These are phyloP conservation scores for Drosophila lini DNA, from an alignment of 1,140 invertebrate genomes.

Conservation along the genomic window DNA sequence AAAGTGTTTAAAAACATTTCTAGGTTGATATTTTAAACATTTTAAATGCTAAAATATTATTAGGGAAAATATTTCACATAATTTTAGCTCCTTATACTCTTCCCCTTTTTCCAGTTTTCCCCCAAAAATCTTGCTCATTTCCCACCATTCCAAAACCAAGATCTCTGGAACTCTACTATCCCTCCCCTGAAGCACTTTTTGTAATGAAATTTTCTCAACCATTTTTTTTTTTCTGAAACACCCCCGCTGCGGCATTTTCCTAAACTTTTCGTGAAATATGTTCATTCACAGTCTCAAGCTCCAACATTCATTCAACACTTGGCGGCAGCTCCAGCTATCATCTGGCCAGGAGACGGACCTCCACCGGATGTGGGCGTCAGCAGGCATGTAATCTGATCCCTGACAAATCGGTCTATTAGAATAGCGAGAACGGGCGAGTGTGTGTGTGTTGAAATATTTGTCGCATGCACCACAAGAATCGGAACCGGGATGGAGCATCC, in stretches of 20 bases:
- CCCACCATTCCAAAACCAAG: background rate
- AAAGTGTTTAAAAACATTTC: background rate
- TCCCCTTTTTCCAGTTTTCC: no score
- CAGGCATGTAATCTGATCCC: slow-evolving; percentile 84
- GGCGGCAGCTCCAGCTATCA: slow-evolving; percentile 13
- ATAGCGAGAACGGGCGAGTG: slow-evolving; percentile 52
- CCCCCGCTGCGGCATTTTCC: slow-evolving; percentile 9
- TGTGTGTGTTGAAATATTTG: slow-evolving; percentile 81
- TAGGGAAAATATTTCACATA: background rate
- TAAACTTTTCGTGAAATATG: slow-evolving; percentile 45
- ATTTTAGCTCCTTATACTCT: background rate
- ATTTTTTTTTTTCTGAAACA: slow-evolving; percentile 22
- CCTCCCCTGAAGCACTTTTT: slow-evolving; percentile 1
- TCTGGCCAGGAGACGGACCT: slow-evolving; percentile 37
- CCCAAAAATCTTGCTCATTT: background rate
- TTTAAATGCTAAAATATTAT: background rate
- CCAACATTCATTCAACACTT: slow-evolving; percentile 66
- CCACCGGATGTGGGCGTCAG: slow-evolving; percentile 83
- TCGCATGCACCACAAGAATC: slow-evolving; percentile 66
- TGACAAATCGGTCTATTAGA: slow-evolving; percentile 84
- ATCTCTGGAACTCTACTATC: background rate
- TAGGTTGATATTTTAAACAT: background rate
- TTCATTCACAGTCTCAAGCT: slow-evolving; percentile 54
- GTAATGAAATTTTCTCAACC: slow-evolving; percentile 37
- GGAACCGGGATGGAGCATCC: background rate